Percentiles rank a stretch among this genome's conserved stretches.
phyloP scores from a whole-genome alignment of 1,140 invertebrate genomes.

The Sycophaga agraensis region DNA sequence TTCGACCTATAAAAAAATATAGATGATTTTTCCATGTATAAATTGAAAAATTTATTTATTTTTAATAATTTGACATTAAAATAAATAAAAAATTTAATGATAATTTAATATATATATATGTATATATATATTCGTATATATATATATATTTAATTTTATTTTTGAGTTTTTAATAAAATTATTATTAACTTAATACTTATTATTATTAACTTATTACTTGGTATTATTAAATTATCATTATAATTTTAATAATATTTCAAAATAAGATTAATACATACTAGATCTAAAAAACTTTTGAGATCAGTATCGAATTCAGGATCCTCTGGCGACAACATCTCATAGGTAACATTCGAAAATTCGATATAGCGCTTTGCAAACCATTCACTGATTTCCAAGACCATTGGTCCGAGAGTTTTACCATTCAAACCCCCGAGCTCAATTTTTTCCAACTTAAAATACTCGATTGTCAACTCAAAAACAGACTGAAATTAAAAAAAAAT shows the following conservation, averaged over 20 bases:
- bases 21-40: no score
- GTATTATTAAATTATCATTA: no score
- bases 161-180: no score
- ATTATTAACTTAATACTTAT: conserved; percentile 15
- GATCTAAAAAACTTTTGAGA: conserved; percentile 49
- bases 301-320: conserved; percentile 64
- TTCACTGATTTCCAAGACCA: conserved; percentile 62
- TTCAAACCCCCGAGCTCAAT: conserved; percentile 80
- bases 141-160: no score
- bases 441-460: conserved; percentile 86
- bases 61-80: background rate
- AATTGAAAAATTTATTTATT: no score
- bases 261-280: conserved; percentile 25
- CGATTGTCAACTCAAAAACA: conserved; percentile 72
- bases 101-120: no score
- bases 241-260: no score
- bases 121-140: no score
- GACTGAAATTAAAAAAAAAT: conserved; percentile 56
- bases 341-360: conserved; percentile 69
- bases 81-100: no score
- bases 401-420: conserved; percentile 65
- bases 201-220: no score
- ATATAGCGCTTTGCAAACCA: conserved; percentile 73
- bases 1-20: conserved; percentile 53
- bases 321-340: conserved; percentile 71